Evolutionary conservation across 2,113 vertebrate genomes (phyloP), one percentile per base, ranked within the genome.

Genomic region (Lagopus muta): DNA sequence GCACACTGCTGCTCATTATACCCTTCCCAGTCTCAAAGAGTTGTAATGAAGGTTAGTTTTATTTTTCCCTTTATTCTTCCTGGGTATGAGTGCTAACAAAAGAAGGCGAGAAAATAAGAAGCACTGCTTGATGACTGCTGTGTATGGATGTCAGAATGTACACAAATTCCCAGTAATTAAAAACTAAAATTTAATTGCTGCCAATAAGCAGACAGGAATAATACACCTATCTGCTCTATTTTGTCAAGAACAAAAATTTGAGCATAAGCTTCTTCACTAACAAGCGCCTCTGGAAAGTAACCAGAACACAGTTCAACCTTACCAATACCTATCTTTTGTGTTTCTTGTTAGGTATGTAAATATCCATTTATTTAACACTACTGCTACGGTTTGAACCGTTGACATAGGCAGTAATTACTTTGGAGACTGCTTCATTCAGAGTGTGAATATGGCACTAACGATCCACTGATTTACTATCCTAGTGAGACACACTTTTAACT

Each of bases 1-100:
- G 95, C 93, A 61, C 96, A 94, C 86, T 89, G 66, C 90, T 91
- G 57, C 94, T 97, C 91, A 93, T 94, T 96, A 96, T 64, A 71
- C 60, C 38, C 97, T 93, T 96, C 87, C 86, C 94, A 81, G 93
- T 70, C 88, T 95, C 87, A 75, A 58, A 94, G 82, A 76, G 64
- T 54, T 94, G 86, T 70, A 96, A 92, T 90, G 89, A 91, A 84
- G 89, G 78, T 76, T 93, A 60, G 52, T 62, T 91, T 92, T 14
- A 16, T 47, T 82, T 94, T 86, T 92, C 72, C 50, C 73, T 91
- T 93, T 92, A 95, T 92, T 96, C 93, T 93, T 79, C 93, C 88
- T 82, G 64, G 95, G 75, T 72, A 94, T 93, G 62, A 95, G 34
- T 7, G n/a, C 71, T 81, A 82, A 92, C 17, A 8, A 77, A 95